These are phyloP conservation scores for Physocephala rufipes DNA, from an alignment of 2,888 invertebrate species.

Conservation along the genomic window DNA sequence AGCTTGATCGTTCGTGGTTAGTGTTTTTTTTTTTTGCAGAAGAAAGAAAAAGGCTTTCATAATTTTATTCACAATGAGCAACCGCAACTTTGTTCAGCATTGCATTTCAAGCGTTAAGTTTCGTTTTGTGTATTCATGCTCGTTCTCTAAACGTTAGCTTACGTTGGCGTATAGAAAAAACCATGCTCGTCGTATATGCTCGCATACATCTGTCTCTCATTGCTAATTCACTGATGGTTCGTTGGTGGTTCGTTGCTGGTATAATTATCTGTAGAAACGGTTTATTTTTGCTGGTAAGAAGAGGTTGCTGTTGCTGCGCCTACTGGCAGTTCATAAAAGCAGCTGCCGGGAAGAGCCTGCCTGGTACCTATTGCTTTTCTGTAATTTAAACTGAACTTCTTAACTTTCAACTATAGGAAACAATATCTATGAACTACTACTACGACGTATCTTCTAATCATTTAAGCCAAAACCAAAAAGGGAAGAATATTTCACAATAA, in stretches of 20 bases:
- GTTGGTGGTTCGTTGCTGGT: slow-evolving; percentile 1
- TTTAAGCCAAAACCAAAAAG: background rate
- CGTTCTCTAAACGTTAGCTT: background rate
- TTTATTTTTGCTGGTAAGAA: slow-evolving; percentile 10
- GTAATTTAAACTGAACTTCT: background rate
- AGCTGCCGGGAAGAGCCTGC: too few species aligned
- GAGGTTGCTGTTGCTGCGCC: too few species aligned
- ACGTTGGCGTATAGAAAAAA: background rate
- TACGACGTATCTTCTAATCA: background rate
- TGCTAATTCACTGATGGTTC: too few species aligned
- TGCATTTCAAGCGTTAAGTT: background rate
- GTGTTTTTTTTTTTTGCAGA: background rate
- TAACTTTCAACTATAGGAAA: too few species aligned
- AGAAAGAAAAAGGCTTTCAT: background rate
- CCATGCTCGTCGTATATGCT: background rate
- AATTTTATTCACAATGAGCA: slow-evolving; percentile 1
- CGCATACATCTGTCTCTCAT: too few species aligned
- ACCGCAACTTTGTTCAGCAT: slow-evolving; percentile 24
- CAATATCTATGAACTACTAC: too few species aligned
- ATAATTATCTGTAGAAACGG: slow-evolving; percentile 25
- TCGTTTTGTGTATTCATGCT: too few species aligned
- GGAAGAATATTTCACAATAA: background rate
- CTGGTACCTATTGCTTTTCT: background rate
- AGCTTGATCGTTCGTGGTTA: background rate
- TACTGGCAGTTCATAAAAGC: too few species aligned